Base-by-base conservation (phyloP, 2,797 vertebrate species). In the Serranus cabrilla region DNA sequence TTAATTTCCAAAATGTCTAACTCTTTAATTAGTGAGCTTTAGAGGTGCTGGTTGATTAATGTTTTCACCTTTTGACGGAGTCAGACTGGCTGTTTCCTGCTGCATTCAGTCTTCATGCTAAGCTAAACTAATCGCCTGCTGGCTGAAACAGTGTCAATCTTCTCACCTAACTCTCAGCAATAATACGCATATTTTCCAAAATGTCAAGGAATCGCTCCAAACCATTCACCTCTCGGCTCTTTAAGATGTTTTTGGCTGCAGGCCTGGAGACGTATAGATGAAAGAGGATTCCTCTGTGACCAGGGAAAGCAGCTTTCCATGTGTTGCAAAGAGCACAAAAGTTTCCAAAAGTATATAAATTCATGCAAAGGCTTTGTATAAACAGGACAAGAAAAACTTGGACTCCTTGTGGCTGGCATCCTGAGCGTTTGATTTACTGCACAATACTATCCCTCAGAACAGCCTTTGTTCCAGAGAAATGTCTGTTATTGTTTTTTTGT, bases 401-500 rank as follows among this genome's bases (percentile, higher is more conserved):
- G 79, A 75, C 80, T 83, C 64, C 69, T 84, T 77, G 50, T 31
- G 70, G 82, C 67, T 81, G 90, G 81, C 83, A 90, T 86, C 86
- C 84, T 90, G 86, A 63, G 46, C 2, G 77, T 93, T 91, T 92
- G 90, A 93, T 92, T 90, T 79, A 74, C 9, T 71, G 66, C 78
- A 93, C 92, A 94, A 93, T 90, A 87, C 86, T 67, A 78, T 76
- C 83, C 55, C 51, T 80, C 71, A 88, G 82, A 89, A 89, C 83
- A 81, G 60, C 64, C 87, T 93, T 95, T 95, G 94, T 95, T 90
- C 65, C 51, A 49, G 6, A 47, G 82, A 91, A 89, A 93, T 91
- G 91, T 92, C 91, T 93, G 92, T 94, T 93, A 91, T 94, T 95
- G 92, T 95, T 94, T 95, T 94, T 93, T 90, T 66, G 7, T 75